Evolutionary conservation across 2,113 vertebrate genomes (phyloP).

Genomic region (Crotalus horridus): DNA sequence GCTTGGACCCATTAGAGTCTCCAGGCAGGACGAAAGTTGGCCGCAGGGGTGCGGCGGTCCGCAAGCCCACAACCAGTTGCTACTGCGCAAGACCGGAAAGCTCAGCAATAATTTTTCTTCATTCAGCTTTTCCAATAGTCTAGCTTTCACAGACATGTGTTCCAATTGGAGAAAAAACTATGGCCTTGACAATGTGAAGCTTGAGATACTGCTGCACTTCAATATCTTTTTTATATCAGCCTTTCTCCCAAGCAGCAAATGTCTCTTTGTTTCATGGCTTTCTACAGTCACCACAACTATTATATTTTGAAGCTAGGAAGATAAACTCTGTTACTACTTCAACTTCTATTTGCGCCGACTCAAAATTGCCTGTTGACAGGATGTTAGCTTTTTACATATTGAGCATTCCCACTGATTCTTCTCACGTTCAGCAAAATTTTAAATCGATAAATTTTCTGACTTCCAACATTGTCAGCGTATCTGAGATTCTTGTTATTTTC

Average conservation of each 20-base stretch:
- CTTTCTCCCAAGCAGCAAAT: background rate
- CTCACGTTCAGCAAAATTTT: background rate
- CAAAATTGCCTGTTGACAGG: background rate
- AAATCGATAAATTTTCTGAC: background rate
- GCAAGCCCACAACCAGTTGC: too few species aligned
- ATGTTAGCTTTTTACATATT: background rate
- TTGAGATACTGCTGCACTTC: background rate
- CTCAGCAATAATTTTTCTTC: background rate
- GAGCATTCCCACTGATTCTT: background rate
- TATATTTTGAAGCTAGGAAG: background rate
- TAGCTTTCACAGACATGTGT: background rate
- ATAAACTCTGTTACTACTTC: background rate
- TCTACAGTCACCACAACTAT: background rate
- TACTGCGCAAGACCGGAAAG: too few species aligned
- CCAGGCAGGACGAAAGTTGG: too few species aligned
- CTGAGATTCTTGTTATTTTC: background rate
- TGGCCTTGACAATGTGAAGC: background rate
- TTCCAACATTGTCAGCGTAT: background rate
- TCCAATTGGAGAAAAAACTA: background rate
- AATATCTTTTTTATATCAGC: background rate
- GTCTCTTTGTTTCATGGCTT: background rate
- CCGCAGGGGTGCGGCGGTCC: too few species aligned
- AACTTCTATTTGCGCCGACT: background rate
- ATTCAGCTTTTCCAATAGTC: background rate
- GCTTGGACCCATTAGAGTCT: too few species aligned